These are phyloP conservation scores for Drosophila trapezifrons DNA, from an alignment of 1,140 invertebrate genomes.

Conservation along the genomic window DNA sequence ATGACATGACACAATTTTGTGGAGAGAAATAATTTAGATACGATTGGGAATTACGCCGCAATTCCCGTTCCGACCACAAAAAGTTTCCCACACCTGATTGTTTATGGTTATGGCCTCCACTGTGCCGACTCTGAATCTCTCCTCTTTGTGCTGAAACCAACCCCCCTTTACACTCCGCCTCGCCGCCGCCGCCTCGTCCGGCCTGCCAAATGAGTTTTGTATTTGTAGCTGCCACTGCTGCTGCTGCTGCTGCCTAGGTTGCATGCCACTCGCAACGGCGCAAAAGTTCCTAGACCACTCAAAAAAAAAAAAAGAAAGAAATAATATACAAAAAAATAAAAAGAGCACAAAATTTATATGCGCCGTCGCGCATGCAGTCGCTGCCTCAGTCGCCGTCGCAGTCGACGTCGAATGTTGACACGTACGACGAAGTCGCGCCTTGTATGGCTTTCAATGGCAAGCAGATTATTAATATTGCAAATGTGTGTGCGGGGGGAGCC, in stretches of 20 bases:
- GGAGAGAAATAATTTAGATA: constrained; percentile 25
- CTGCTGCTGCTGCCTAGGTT: constrained; percentile 46
- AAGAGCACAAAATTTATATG: constrained; percentile 76
- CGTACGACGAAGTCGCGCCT: constrained; percentile 72
- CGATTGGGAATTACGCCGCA: constrained; percentile 31
- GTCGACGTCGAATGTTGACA: constrained; percentile 78
- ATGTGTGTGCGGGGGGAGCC: constrained; percentile 23
- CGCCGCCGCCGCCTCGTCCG: constrained; percentile 24
- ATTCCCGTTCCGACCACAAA: constrained; percentile 18
- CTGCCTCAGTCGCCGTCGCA: constrained; percentile 39
- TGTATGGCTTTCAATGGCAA: constrained; percentile 81
- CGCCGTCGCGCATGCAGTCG: constrained; percentile 78
- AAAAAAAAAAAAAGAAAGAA: constrained; percentile 62
- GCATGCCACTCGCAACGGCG: constrained; percentile 75
- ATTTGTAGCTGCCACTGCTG: constrained; percentile 48
- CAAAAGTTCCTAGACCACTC: constrained; percentile 82
- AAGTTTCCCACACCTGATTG: constrained; percentile 58
- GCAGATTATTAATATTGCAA: constrained; percentile 82
- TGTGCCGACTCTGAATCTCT: constrained; percentile 47
- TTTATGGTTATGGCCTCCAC: constrained; percentile 62
- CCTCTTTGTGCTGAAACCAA: constrained; percentile 1
- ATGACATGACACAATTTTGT: constrained; percentile 23
- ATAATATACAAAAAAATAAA: constrained; percentile 62
- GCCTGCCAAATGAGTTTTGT: constrained; percentile 67
- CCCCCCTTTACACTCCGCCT: not conserved